Base-by-base conservation (phyloP, 37 sponge, comb jelly and placozoan genomes). In the Tethya wilhelma region DNA sequence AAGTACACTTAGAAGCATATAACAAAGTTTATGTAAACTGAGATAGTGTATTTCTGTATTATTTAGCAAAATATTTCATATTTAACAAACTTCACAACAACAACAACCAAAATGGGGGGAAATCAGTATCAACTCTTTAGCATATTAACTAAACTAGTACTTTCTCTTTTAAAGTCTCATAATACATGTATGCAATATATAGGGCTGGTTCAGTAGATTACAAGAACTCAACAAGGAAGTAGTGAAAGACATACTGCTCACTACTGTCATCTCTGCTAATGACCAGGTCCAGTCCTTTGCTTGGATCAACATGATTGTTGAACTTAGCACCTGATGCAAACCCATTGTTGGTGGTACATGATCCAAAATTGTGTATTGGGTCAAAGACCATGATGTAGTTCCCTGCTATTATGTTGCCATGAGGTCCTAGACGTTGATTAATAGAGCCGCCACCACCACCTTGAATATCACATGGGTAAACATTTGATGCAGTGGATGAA, bases 231-330 rank as follows among this genome's bases (percentile, higher is more conserved):
- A 64, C 36, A 2, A 64, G 36, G 31, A 72, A 8, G 33, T 72
- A 72, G 56, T 25, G 37, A 20, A 72, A 49, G n/a, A 36, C 2
- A 20, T 30, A 30, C 34, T 72, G 33, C 14, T 72, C 73, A 53
- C 38, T 2, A 4, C 32, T 56, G 26, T 72, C 1, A 5, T 72
- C 1, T 25, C 73, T 72, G 56, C 25, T 17, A 11, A 72, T 34
- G 23, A 9, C 7, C 46, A 72, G 56, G 34, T 4, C 25, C n/a
- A 72, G 56, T 53, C 34, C 45, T 3, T 31, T 72, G 49, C 30
- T 49, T n/a, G 56, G 20, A 72, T 72, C 73, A 14, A 72, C 34
- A 32, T 53, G 31, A 5, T 40, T 72, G 44, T 72, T 72, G 73
- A 72, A 72, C 4, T 12, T 72, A 30, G 56, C 73, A 72, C 9